Percentiles rank a stretch among this genome's conserved stretches.
These are phyloP conservation scores for Phengaris alcon DNA, from an alignment of 2,888 invertebrate genomes.

Conservation along the genomic window DNA sequence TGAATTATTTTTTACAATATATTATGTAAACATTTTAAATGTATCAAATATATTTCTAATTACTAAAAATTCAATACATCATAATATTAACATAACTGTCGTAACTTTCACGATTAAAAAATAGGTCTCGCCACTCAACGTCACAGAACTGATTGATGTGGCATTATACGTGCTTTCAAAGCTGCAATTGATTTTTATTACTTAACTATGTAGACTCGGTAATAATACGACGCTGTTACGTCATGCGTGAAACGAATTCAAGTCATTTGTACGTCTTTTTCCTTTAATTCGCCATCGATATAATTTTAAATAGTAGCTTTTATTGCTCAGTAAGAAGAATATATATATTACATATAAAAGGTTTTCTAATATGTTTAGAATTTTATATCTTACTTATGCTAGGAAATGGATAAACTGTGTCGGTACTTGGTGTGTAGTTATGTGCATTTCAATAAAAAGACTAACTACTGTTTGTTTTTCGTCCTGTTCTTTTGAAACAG, in stretches of 20 bases:
- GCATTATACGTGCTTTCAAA: conserved; percentile 23
- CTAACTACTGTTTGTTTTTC: not conserved
- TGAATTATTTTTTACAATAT: no score
- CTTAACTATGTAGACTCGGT: conserved; percentile 41
- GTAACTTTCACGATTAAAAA: not conserved
- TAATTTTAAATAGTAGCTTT: conserved; percentile 35
- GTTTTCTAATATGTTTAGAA: conserved; percentile 2
- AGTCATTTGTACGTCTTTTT: conserved; percentile 41
- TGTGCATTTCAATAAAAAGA: not conserved
- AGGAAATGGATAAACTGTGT: not conserved
- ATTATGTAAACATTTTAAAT: no score
- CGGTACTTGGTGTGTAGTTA: not conserved
- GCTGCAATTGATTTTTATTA: conserved; percentile 33
- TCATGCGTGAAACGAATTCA: conserved; percentile 62
- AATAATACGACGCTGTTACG: conserved; percentile 55
- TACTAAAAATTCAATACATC: not conserved
- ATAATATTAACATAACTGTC: conserved; percentile 15
- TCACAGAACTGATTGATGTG: conserved; percentile 26
- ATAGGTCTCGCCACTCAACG: conserved; percentile 12
- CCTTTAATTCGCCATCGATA: conserved; percentile 44
- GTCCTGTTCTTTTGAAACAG: not conserved
- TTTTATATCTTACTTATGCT: not conserved
- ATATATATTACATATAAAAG: not conserved
- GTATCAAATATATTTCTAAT: not conserved
- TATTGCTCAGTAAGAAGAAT: not conserved